Percentiles rank a stretch among this genome's conserved stretches.
Conservation (phyloP, 2,888 invertebrate species). For the Lasius platythorax region DNA sequence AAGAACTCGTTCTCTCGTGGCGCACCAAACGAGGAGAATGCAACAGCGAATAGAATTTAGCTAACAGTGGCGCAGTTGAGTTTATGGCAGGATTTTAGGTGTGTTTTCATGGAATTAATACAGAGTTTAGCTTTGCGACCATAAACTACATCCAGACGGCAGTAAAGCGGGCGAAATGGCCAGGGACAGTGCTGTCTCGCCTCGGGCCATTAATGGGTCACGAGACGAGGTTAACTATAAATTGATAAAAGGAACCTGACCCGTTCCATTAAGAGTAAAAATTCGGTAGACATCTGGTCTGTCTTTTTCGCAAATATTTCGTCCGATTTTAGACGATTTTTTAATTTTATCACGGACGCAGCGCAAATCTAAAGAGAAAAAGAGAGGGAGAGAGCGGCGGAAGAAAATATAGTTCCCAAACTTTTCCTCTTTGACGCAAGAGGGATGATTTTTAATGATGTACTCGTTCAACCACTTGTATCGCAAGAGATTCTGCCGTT, state of each 20-base stretch:
- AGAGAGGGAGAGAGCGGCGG: neutral
- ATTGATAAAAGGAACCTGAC: slow-evolving; percentile 79
- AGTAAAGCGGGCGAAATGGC: slow-evolving; percentile 81
- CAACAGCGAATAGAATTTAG: slow-evolving; percentile 71
- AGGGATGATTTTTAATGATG: slow-evolving; percentile 44
- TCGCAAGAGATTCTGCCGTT: slow-evolving; percentile 28
- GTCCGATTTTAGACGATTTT: slow-evolving; percentile 33
- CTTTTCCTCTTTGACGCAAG: neutral
- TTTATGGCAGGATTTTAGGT: slow-evolving; percentile 80
- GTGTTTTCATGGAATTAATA: slow-evolving; percentile 84
- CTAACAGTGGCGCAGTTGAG: slow-evolving; percentile 66
- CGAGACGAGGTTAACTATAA: slow-evolving; percentile 80
- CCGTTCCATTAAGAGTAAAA: slow-evolving; percentile 75
- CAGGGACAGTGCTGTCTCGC: slow-evolving; percentile 79
- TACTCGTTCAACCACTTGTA: slow-evolving; percentile 24
- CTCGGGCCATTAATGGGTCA: slow-evolving; percentile 82
- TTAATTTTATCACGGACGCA: slow-evolving; percentile 40
- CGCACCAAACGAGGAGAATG: slow-evolving; percentile 61
- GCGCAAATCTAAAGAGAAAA: neutral
- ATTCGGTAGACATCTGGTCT: slow-evolving; percentile 58
- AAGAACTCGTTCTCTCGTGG: neutral
- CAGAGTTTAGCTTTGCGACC: slow-evolving; percentile 82
- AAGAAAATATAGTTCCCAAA: slow-evolving; percentile 36
- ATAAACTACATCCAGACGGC: slow-evolving; percentile 83
- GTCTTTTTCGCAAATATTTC: slow-evolving; percentile 37